phyloP scores from a whole-genome alignment of 2,797 vertebrate species.

The Dallia pectoralis region DNA sequence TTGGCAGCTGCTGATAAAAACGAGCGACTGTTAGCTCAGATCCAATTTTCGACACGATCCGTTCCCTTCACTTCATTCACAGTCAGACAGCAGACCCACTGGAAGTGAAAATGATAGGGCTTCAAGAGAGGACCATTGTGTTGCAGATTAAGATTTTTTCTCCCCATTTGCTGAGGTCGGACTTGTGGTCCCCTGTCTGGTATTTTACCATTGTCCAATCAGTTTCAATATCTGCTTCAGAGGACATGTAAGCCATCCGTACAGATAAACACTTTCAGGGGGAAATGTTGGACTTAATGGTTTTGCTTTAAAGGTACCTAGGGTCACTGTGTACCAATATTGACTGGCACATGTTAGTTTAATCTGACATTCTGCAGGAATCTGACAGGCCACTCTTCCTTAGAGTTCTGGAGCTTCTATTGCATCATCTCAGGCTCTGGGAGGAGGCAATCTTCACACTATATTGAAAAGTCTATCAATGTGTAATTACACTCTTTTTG shows the following conservation, averaged over 20 bases:
- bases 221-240: conserved; percentile 92
- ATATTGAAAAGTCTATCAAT: conserved; percentile 58
- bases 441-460: conserved; percentile 32
- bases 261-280: conserved; percentile 91
- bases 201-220: conserved; percentile 94
- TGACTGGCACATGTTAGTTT: conserved; percentile 88
- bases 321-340: conserved; percentile 88
- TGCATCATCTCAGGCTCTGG: not conserved
- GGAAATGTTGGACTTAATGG: conserved; percentile 93
- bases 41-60: conserved; percentile 97
- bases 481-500: conserved; percentile 64
- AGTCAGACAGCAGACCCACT: conserved; percentile 87
- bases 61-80: conserved; percentile 88
- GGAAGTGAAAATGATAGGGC: conserved; percentile 99
- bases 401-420: not conserved
- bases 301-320: conserved; percentile 84
- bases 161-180: conserved; percentile 88
- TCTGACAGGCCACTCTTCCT: conserved; percentile 70
- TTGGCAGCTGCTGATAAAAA: conserved; percentile 99
- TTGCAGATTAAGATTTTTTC: conserved; percentile 99
- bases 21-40: conserved; percentile 95
- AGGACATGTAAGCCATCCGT: conserved; percentile 88
- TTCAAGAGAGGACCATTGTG: conserved; percentile 96
- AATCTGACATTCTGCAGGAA: conserved; percentile 84
- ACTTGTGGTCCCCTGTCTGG: conserved; percentile 84